phyloP scores from a whole-genome alignment of 2,888 invertebrate species.

The Drosophila cracens region DNA sequence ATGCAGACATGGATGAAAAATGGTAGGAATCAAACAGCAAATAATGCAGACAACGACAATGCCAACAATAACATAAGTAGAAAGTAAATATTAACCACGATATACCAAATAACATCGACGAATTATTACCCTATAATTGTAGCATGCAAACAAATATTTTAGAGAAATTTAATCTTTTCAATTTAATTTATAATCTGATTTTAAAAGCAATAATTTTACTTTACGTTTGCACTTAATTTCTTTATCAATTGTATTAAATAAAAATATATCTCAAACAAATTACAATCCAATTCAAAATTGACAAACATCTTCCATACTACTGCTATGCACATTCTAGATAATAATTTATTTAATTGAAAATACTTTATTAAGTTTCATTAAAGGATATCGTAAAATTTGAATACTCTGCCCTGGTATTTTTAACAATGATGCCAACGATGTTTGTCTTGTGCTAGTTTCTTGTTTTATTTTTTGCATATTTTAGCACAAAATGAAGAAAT shows the following conservation, averaged over 20 bases:
- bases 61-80: constrained; percentile 65
- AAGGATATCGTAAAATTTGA: constrained; percentile 3
- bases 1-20: constrained; percentile 72
- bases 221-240: not conserved
- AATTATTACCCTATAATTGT: constrained; percentile 27
- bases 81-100: constrained; percentile 51
- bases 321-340: fast-evolving
- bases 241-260: not conserved
- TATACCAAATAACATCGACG: constrained; percentile 7
- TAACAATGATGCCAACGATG: constrained; percentile 47
- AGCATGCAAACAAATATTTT: not conserved
- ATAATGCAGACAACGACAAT: constrained; percentile 72
- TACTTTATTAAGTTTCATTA: not conserved
- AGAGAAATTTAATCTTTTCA: not conserved
- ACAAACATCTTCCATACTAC: not conserved
- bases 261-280: not conserved
- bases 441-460: constrained; percentile 71
- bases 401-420: constrained; percentile 37
- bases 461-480: constrained; percentile 55
- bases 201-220: not conserved
- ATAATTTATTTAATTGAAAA: not conserved
- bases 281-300: not conserved
- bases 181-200: not conserved
- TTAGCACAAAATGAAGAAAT: constrained; percentile 77
- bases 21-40: constrained; percentile 75